phyloP scores from a whole-genome alignment of 2,888 invertebrate genomes.

The Drosophila antonietae region DNA sequence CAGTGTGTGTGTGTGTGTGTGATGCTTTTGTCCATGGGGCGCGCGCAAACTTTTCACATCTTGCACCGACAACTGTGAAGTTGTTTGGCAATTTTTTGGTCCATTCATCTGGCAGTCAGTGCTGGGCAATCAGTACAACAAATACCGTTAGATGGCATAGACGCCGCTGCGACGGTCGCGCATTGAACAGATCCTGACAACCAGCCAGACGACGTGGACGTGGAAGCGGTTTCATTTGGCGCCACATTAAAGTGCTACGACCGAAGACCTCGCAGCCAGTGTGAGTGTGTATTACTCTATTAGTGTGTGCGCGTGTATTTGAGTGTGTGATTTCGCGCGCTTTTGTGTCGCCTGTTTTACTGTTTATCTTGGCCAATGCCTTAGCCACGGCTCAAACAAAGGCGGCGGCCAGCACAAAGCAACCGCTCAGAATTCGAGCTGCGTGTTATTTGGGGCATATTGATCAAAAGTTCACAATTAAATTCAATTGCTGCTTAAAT shows the following conservation, averaged over 20 bases:
- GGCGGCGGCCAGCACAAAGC: slow-evolving; percentile 35
- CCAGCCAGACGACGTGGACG: slow-evolving; percentile 33
- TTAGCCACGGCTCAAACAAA: slow-evolving; percentile 42
- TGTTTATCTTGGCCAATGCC: slow-evolving; percentile 57
- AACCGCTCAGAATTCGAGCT: slow-evolving; percentile 33
- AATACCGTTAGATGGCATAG: slow-evolving; percentile 71
- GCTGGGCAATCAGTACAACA: slow-evolving; percentile 63
- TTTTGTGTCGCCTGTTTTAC: slow-evolving; percentile 66
- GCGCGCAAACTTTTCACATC: slow-evolving; percentile 64
- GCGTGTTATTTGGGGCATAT: slow-evolving; percentile 56
- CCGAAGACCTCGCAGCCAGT: slow-evolving; percentile 43
- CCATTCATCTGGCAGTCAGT: slow-evolving; percentile 67
- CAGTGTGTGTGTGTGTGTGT: slow-evolving; percentile 17
- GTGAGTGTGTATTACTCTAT: slow-evolving; percentile 2
- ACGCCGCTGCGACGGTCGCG: slow-evolving; percentile 45
- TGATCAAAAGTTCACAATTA: slow-evolving; percentile 62
- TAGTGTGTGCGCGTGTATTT: slow-evolving; percentile 21
- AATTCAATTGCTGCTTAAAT: slow-evolving; percentile 68
- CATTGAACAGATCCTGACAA: slow-evolving; percentile 25
- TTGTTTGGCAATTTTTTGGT: slow-evolving; percentile 72
- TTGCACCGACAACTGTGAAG: slow-evolving; percentile 65
- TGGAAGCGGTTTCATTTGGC: slow-evolving; percentile 64
- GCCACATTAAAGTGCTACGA: slow-evolving; percentile 68
- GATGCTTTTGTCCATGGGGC: slow-evolving; percentile 53
- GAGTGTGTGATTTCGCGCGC: slow-evolving; percentile 69